Evolutionary conservation across 2,113 vertebrate species (phyloP).

Genomic region (Corydoras sp.): DNA sequence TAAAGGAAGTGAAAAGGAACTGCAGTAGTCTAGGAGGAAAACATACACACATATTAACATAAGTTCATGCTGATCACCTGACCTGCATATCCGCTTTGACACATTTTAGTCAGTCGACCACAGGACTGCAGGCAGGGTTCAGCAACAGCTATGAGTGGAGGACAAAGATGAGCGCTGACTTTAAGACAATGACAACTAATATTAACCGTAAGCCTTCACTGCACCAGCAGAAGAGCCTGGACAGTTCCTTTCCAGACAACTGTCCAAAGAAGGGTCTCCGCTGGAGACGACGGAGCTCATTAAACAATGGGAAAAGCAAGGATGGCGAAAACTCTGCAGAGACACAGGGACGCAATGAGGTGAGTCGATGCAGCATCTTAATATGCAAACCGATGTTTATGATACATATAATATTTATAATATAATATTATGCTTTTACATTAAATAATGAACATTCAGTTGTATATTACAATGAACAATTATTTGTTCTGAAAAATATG

Average conservation of each 20-base stretch:
- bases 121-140: constrained; percentile 45
- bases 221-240: constrained; percentile 56
- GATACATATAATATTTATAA: no score
- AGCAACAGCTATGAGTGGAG: constrained; percentile 40
- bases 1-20: constrained; percentile 34
- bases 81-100: constrained; percentile 63
- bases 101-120: constrained; percentile 48
- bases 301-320: constrained; percentile 60
- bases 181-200: constrained; percentile 46
- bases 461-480: no score
- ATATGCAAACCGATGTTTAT: no score
- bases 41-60: constrained; percentile 36
- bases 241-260: constrained; percentile 54
- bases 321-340: constrained; percentile 51
- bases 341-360: constrained; percentile 70
- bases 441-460: no score
- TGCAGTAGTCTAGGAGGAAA: constrained; percentile 36
- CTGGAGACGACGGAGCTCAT: constrained; percentile 50
- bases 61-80: constrained; percentile 73
- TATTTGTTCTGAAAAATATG: no score
- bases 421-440: no score
- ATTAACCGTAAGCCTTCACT: constrained; percentile 71
- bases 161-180: constrained; percentile 35
- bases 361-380: constrained; percentile 43
- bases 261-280: constrained; percentile 45